phyloP scores from a whole-genome alignment of 2,888 invertebrate genomes.

The Holacanthella duospinosa region DNA sequence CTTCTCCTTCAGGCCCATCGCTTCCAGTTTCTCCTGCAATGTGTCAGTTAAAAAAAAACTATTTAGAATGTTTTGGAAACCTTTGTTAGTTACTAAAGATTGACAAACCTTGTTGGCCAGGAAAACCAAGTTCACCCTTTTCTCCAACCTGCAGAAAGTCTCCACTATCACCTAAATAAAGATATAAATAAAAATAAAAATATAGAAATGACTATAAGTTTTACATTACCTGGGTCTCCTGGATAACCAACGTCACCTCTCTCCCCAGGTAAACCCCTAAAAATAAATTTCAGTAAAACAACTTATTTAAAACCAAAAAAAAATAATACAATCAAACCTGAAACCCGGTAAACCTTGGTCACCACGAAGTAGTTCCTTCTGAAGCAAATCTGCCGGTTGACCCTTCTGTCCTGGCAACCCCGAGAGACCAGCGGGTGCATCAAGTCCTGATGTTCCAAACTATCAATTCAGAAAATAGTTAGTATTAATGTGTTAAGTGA shows the following conservation, averaged over 20 bases:
- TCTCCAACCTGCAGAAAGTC: slow-evolving; percentile 38
- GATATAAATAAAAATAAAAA: not conserved
- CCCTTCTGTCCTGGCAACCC: slow-evolving; percentile 45
- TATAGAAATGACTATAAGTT: slow-evolving; percentile 34
- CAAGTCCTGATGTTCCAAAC: slow-evolving; percentile 21
- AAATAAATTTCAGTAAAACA: too few relatives aligned
- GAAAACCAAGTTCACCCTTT: slow-evolving; percentile 39
- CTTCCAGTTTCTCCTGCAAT: slow-evolving; percentile 38
- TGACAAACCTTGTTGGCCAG: slow-evolving; percentile 31
- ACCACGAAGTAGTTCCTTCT: slow-evolving; percentile 45
- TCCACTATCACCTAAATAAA: slow-evolving; percentile 36
- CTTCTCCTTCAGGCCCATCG: slow-evolving; percentile 31
- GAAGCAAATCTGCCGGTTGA: slow-evolving; percentile 47
- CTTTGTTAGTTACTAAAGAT: too few relatives aligned
- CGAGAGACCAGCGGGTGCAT: slow-evolving; percentile 29
- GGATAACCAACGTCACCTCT: slow-evolving; percentile 42
- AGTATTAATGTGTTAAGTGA: too few relatives aligned
- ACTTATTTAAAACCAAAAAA: too few relatives aligned
- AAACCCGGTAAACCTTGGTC: slow-evolving; percentile 42
- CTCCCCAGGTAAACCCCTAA: slow-evolving; percentile 40
- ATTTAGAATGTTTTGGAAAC: not conserved
- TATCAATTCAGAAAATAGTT: too few relatives aligned
- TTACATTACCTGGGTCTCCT: slow-evolving; percentile 42
- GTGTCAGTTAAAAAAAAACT: not conserved
- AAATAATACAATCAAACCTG: too few relatives aligned